phyloP scores from a whole-genome alignment of 2,888 invertebrate genomes.

The Sinodicranocentrus sp. region DNA sequence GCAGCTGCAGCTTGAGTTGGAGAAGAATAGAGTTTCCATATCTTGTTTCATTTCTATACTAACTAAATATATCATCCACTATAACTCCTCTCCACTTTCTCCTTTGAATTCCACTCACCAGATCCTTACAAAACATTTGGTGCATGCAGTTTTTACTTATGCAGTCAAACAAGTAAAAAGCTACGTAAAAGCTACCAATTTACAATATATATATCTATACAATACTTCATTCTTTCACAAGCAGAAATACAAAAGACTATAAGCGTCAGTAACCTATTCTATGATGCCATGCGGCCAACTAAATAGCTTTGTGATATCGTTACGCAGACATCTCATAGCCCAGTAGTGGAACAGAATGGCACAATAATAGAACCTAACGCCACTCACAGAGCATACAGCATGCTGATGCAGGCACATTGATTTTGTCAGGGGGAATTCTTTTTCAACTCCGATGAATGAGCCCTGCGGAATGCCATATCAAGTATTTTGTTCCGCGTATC shows the following conservation, averaged over 20 bases:
- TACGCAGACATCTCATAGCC: background rate
- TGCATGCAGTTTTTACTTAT: slow-evolving; percentile 25
- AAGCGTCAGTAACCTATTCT: slow-evolving; percentile 3
- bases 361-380: background rate
- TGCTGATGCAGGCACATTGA: slow-evolving; percentile 41
- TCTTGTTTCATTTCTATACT: slow-evolving; percentile 48
- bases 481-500: slow-evolving; percentile 7
- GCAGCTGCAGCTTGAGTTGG: background rate
- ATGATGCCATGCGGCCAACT: slow-evolving; percentile 40
- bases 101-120: background rate
- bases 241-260: background rate
- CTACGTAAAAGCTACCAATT: background rate
- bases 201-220: background rate
- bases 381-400: background rate
- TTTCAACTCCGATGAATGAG: slow-evolving; percentile 27
- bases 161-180: slow-evolving; percentile 9
- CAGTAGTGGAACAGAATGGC: background rate
- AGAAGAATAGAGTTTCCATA: slow-evolving; percentile 45
- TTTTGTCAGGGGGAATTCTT: slow-evolving; percentile 34
- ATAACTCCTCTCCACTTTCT: slow-evolving; percentile 23
- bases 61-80: slow-evolving; percentile 24
- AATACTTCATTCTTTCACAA: background rate
- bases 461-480: slow-evolving; percentile 29
- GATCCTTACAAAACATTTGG: slow-evolving; percentile 16
- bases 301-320: slow-evolving; percentile 32